Evolutionary conservation across 2,888 invertebrate species (phyloP), one percentile per base, ranked within the genome.

Genomic region (Nymphalis polychloros): DNA sequence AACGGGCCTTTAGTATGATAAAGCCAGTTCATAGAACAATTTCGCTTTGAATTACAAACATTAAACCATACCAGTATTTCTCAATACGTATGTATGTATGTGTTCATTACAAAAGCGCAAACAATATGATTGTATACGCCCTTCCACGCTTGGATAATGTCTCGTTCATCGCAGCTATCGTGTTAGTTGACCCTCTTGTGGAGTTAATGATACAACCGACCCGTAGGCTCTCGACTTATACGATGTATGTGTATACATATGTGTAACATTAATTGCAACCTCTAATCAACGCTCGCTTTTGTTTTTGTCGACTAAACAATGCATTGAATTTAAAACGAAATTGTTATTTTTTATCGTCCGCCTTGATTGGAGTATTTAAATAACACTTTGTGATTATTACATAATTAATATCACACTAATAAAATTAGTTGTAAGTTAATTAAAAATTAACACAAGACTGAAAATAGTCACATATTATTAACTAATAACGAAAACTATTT

Each of bases 151-250:
- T 48, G 61, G 35, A 61, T 62, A 62, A 62, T 31, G 49, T 67
- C 31, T 63, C 59, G 67, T 63, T 63, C 48, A 35, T 41, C 50
- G 59, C 59, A 60, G 53, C 61, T 35, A 53, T 27, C 61, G 53
- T 61, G 55, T 67, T 61, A 48, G 55, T 53, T 67, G 66, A 67
- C 66, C 66, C 66, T 61, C 61, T 53, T 47, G 60, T 27, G 60
- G 35, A 27, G 41, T 35, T 67, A 62, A 67, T 67, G 60, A 61
- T 66, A 66, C 66, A 52, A 47, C 66, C 55, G 55, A 35, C 60
- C 19, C 49, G 49, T 49, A 41, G 35, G 41, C 57, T 41, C 60
- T 61, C 27, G 27, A 6, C 27, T 31, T 13, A 4, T 41, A 41
- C 41, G 41, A 13, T 41, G 10, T 41, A 13, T 41, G 41, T 41